Conservation (phyloP, 2,888 invertebrate genomes). For the Sarcophaga carnaria region DNA sequence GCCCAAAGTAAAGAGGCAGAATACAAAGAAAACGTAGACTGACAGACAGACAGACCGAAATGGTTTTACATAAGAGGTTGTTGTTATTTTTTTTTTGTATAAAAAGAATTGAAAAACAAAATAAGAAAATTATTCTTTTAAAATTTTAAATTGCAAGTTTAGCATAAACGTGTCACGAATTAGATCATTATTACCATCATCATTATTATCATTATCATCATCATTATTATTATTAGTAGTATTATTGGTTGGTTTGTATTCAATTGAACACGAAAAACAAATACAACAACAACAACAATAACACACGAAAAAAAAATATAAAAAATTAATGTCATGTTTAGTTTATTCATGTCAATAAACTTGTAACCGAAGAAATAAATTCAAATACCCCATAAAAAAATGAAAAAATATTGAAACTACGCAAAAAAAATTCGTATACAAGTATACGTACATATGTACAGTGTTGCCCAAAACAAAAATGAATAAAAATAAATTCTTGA, state of each 20-base stretch:
- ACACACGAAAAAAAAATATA: slow-evolving; percentile 4
- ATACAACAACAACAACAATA: slow-evolving; percentile 5
- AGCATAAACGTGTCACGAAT: slow-evolving; percentile 64
- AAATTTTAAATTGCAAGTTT: slow-evolving; percentile 61
- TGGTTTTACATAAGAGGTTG: slow-evolving; percentile 32
- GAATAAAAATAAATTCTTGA: too few species aligned
- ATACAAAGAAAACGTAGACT: neutral
- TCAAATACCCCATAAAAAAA: neutral
- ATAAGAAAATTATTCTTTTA: slow-evolving; percentile 42
- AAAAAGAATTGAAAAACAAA: too few species aligned
- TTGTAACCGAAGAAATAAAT: slow-evolving; percentile 46
- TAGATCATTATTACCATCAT: slow-evolving; percentile 46
- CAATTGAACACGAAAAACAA: slow-evolving; percentile 11
- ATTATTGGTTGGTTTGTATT: neutral
- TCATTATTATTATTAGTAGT: neutral
- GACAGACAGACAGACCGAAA: slow-evolving; percentile 6
- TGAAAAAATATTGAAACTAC: neutral
- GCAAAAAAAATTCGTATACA: neutral
- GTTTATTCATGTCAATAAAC: slow-evolving; percentile 61
- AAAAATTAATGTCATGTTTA: slow-evolving; percentile 58
- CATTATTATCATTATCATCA: neutral
- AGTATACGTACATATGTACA: too few species aligned
- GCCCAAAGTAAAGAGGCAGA: slow-evolving; percentile 35
- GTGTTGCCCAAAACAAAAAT: too few species aligned
- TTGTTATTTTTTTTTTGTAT: neutral